Evolutionary conservation across 1,140 invertebrate species (phyloP).

Genomic region (Phymorhynchus buccinoides): DNA sequence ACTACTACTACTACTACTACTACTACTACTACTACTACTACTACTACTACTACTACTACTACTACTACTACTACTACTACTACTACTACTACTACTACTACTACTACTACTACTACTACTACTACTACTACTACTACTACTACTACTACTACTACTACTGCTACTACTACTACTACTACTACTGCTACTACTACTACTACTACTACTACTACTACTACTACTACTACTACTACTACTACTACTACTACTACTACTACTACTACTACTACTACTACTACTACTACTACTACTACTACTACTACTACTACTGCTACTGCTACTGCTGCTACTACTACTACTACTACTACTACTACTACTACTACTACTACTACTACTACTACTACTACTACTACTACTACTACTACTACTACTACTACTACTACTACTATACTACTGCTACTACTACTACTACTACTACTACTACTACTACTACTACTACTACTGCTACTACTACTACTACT

Average conservation of each 20-base stretch:
- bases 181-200: neutral
- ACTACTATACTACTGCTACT: too few relatives aligned
- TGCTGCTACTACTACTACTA: neutral
- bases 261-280: conserved; percentile 17
- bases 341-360: neutral
- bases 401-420: neutral
- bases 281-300: conserved; percentile 16
- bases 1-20: neutral
- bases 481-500: conserved; percentile 13
- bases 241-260: conserved; percentile 16
- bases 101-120: conserved; percentile 16
- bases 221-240: conserved; percentile 16
- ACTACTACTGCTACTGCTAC: neutral
- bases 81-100: conserved; percentile 17
- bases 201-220: neutral
- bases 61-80: conserved; percentile 16
- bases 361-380: neutral
- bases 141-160: neutral
- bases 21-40: neutral
- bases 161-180: neutral
- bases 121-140: conserved; percentile 16
- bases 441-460: neutral
- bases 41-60: conserved; percentile 2
- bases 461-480: conserved; percentile 17
- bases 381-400: conserved; percentile 7